Evolutionary conservation across 92 coral and sea anemone species (phyloP).

Genomic region (Actinostola sp.): DNA sequence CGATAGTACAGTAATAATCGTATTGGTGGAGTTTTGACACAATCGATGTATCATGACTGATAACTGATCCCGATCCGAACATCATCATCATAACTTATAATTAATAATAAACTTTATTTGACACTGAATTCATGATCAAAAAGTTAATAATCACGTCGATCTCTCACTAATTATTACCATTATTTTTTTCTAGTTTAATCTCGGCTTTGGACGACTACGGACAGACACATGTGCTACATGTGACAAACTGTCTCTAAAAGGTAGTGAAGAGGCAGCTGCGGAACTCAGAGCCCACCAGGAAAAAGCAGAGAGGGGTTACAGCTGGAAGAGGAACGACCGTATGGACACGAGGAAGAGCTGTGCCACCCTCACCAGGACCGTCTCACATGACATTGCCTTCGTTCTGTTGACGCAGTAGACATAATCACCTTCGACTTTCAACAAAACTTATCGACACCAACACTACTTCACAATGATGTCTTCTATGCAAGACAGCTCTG

Average conservation of each 20-base stretch:
- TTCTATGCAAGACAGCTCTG: slow-evolving; percentile 47
- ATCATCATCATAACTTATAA: too few species aligned
- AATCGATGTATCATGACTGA: too few species aligned
- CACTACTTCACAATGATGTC: slow-evolving; percentile 37
- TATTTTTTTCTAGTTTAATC: slow-evolving; percentile 8
- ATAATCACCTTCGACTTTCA: slow-evolving; percentile 39
- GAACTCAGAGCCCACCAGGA: not conserved
- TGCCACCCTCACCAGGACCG: not conserved
- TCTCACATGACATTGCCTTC: slow-evolving; percentile 11
- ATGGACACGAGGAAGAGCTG: not conserved
- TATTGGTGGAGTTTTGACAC: too few species aligned
- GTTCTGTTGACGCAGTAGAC: slow-evolving; percentile 39
- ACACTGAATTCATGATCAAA: too few species aligned
- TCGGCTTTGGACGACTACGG: slow-evolving; percentile 24
- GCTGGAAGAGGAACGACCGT: not conserved
- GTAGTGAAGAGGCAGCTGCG: not conserved
- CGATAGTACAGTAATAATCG: too few species aligned
- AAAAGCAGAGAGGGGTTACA: slow-evolving; percentile 6
- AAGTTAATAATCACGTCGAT: too few species aligned
- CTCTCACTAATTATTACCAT: too few species aligned
- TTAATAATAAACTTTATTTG: too few species aligned
- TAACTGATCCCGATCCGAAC: too few species aligned
- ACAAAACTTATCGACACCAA: slow-evolving; percentile 38
- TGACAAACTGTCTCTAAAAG: too few species aligned
- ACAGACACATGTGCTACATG: slow-evolving; percentile 11